phyloP scores from a whole-genome alignment of 1,140 invertebrate genomes.

The Anthonomus grandis region DNA sequence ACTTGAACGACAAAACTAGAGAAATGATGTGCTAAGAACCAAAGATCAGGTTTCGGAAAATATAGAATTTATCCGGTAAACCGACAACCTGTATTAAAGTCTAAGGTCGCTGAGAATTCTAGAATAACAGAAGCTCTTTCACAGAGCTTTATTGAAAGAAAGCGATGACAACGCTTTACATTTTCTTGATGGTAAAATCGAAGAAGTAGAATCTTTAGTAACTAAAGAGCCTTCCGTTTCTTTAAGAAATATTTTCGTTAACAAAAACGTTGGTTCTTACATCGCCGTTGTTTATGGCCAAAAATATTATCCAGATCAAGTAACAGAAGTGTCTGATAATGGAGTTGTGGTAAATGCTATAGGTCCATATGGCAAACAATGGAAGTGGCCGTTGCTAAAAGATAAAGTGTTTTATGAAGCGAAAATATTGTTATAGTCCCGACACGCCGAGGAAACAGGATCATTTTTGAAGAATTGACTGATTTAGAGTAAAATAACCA shows the following conservation, averaged over 20 bases:
- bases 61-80: background rate
- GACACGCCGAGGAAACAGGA: too few species aligned
- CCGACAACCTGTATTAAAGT: too few species aligned
- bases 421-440: too few species aligned
- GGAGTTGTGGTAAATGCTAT: background rate
- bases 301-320: slow-evolving; percentile 1
- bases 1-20: background rate
- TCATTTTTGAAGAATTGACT: too few species aligned
- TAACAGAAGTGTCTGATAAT: background rate
- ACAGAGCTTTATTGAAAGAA: too few species aligned
- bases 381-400: background rate
- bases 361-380: slow-evolving; percentile 1
- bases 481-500: too few species aligned
- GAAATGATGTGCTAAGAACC: background rate
- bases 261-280: background rate
- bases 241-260: too few species aligned
- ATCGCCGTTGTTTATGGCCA: too few species aligned
- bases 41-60: background rate
- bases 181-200: too few species aligned
- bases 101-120: too few species aligned
- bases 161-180: too few species aligned
- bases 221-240: background rate
- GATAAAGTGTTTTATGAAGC: background rate
- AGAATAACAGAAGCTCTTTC: too few species aligned
- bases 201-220: background rate